Base-by-base conservation (phyloP, 2,797 vertebrate genomes). In the Coregonus sp. region DNA sequence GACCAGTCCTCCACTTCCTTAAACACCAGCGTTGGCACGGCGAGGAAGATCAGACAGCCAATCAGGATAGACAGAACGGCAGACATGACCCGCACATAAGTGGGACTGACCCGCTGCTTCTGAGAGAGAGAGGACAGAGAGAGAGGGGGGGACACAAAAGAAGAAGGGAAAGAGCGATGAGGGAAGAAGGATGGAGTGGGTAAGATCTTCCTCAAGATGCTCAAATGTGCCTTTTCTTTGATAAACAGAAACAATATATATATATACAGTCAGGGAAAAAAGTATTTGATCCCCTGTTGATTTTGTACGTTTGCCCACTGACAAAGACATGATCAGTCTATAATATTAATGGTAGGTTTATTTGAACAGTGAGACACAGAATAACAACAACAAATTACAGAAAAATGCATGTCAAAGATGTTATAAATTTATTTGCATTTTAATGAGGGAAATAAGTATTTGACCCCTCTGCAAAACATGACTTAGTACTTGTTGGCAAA, bases 21-120 rank as follows among this genome's bases (percentile, higher is more conserved):
- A 92, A 98, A 98, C 52, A 97, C 93, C 3, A 97, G 85, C 0
- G 94, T 95, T 0, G 97, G 97, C 74, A 96, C 89, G 4, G 95
- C 94, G 18, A 98, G 93, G 81, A 98, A 98, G 86, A 98, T 95
- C 75, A 97, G 89, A 78, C 95, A 97, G 76, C 97, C 97, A 78
- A 98, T 91, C 82, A 97, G 84, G 85, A 98, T 96, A 91, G 96
- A 98, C 81, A 96, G 95, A 74, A 97, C 86, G 0, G 96, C 96
- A 0, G 97, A 98, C 67, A 95, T 95, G 59, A 96, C 86, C 0
- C 97, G 93, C 29, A 98, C 95, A 5, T 94, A 92, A 25, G 94
- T 97, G 0, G 96, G 92, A 12, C 94, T 91, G 78, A 98, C 96
- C 4, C 93, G 92, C 80, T 95, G 95, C 80, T 95, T 96, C 96